A percentile compares a stretch with the other conserved stretches of the same genome.
These are phyloP conservation scores for Boloria selene DNA, from an alignment of 2,888 invertebrate genomes.

Conservation along the genomic window DNA sequence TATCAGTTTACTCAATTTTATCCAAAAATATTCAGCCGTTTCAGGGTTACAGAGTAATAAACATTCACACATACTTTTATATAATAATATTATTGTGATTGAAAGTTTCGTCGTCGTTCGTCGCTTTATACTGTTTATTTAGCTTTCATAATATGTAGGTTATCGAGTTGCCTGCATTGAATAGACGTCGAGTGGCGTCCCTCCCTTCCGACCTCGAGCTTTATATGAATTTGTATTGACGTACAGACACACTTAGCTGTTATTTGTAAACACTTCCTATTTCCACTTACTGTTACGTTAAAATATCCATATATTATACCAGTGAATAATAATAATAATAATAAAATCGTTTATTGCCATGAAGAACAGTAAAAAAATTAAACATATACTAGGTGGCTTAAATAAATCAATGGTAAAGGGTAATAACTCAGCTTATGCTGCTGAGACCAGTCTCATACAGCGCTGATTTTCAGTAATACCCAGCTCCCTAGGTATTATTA, in stretches of 20 bases:
- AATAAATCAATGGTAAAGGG: too few relatives aligned
- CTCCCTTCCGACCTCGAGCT: slow-evolving; percentile 51
- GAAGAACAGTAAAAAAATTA: too few relatives aligned
- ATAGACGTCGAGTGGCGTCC: slow-evolving; percentile 49
- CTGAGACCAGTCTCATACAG: too few relatives aligned
- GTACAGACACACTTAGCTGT: slow-evolving; percentile 12
- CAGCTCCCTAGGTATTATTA: too few relatives aligned
- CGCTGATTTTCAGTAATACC: too few relatives aligned
- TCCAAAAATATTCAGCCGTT: too few relatives aligned
- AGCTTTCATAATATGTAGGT: slow-evolving; percentile 52
- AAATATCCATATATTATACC: neutral
- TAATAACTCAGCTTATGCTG: too few relatives aligned
- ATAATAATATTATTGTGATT: too few relatives aligned
- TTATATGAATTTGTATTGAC: slow-evolving; percentile 19
- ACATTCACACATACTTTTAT: neutral
- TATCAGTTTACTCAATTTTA: too few relatives aligned
- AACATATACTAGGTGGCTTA: too few relatives aligned
- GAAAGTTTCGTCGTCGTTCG: slow-evolving; percentile 5
- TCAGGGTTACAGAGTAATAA: neutral
- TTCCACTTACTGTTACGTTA: neutral
- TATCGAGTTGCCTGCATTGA: slow-evolving; percentile 57
- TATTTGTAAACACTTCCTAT: slow-evolving; percentile 8
- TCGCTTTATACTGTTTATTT: slow-evolving; percentile 23
- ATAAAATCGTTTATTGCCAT: too few relatives aligned
- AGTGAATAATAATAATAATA: too few relatives aligned